Percentiles rank a stretch among this genome's conserved stretches.
These are phyloP conservation scores for Thomomys bottae DNA, from an alignment of 2,113 vertebrate genomes.

Conservation along the genomic window DNA sequence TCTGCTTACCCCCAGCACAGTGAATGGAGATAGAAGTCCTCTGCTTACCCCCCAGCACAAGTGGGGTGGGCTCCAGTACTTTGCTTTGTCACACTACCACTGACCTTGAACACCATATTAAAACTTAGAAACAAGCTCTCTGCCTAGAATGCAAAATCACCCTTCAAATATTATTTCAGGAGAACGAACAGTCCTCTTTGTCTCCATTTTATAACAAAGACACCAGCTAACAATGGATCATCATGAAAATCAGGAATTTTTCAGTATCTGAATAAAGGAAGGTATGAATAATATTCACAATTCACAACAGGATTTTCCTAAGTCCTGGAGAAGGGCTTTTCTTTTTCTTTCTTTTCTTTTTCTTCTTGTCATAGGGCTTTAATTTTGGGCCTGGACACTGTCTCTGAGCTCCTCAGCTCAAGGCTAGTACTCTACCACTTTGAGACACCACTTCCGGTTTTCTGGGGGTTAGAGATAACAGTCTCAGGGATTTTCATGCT, in stretches of 20 bases:
- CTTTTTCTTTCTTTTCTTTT: no score
- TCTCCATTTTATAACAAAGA: neutral
- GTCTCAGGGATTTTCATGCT: no score
- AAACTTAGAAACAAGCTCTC: slow-evolving; percentile 64
- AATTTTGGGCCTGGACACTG: no score
- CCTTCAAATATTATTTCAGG: slow-evolving; percentile 51
- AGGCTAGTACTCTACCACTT: no score
- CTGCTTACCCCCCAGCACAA: slow-evolving; percentile 63
- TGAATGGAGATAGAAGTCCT: slow-evolving; percentile 57
- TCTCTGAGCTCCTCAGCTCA: no score
- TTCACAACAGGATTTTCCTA: neutral
- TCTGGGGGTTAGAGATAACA: no score
- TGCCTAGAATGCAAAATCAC: neutral
- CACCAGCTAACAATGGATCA: neutral
- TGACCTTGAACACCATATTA: slow-evolving; percentile 67
- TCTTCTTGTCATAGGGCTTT: no score
- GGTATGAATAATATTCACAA: neutral
- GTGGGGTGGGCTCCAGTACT: slow-evolving; percentile 69
- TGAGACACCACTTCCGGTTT: no score
- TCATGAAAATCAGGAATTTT: neutral
- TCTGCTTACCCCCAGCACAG: slow-evolving; percentile 33
- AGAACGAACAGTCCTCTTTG: slow-evolving; percentile 26
- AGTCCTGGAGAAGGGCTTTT: neutral
- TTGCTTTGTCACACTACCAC: slow-evolving; percentile 60
- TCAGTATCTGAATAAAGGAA: neutral